Evolutionary conservation across 2,888 invertebrate genomes (phyloP), one percentile per base, ranked within the genome.

Genomic region (Sesia apiformis): DNA sequence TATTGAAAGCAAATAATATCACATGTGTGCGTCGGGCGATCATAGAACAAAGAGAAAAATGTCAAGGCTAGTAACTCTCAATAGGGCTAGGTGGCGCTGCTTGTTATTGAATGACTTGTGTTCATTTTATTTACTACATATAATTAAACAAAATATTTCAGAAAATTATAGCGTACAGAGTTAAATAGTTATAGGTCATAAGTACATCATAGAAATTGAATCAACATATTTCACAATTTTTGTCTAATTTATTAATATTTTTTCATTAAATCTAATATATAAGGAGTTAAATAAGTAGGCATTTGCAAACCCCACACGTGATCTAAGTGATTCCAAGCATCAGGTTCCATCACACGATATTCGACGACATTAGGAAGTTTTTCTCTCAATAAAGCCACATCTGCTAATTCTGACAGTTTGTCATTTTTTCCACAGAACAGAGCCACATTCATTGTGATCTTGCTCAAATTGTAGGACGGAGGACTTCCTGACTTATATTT

Each of bases 371-470:
- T 76, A 0, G 74, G 72, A 4, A 81, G 56, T 3, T 58, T 53
- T 0, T 57, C 53, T 4, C 57, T 61, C 3, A 80, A 54, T 0
- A 56, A 53, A 0, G 58, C 54, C 0, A 72, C 74, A 50, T 81
- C 76, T 39, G 60, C 54, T 3, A 74, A 40, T 3, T 66, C 64
- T 0, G 76, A 67, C 7, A 78, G 38, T 3, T 58, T 57, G 49
- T 82, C 81, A 52, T 74, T 74, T n/a, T 56, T 57, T 0, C 67
- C 75, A 3, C 63, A 70, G 1, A 78, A 41, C 51, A 81, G 42
- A 1, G 67, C 67, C 0, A 69, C 56, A 0, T 62, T 62, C 64
- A 73, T 70, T 0, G 65, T 75, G 4, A 81, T 64, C 52, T 69
- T 70, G 5, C 52, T 61, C 50, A 82, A 54, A 41, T 78, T 63